These are phyloP conservation scores for Caradrina clavipalpis DNA, from an alignment of 2,888 invertebrate genomes.

Conservation along the genomic window DNA sequence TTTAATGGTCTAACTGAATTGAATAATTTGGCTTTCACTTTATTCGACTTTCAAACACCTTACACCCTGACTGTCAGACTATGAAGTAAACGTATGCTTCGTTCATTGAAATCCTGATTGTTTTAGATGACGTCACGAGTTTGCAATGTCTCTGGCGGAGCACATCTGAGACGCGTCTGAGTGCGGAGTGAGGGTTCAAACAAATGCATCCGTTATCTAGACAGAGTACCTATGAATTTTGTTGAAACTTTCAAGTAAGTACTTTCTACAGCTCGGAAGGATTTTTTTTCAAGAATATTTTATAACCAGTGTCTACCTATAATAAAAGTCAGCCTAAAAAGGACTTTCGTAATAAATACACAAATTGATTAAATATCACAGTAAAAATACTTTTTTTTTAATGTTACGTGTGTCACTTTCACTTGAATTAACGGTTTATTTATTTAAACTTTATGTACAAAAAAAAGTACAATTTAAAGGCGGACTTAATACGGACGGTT, in stretches of 20 bases:
- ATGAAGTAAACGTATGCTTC: not conserved
- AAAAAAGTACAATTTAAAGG: no score
- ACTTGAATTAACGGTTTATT: no score
- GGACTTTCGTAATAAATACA: not conserved
- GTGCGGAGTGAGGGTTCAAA: constrained; percentile 39
- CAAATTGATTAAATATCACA: no score
- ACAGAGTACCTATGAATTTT: constrained; percentile 30
- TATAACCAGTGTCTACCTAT: no score
- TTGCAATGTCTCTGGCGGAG: constrained; percentile 33
- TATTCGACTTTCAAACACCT: no score
- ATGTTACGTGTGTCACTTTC: no score
- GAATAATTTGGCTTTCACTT: no score
- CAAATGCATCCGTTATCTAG: constrained; percentile 50
- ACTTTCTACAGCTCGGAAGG: no score
- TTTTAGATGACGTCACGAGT: constrained; percentile 54
- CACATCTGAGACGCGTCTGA: constrained; percentile 51
- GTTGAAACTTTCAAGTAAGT: constrained; percentile 14
- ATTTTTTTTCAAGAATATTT: not conserved
- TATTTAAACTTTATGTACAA: no score
- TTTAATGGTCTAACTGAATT: no score
- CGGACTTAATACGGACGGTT: no score
- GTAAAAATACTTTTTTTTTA: no score
- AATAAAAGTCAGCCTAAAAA: not conserved
- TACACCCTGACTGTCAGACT: not conserved
- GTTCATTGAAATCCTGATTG: constrained; percentile 42